A percentile compares a stretch with the other conserved stretches of the same genome.
phyloP scores from a whole-genome alignment of 2,797 vertebrate species.

The Prunella strophiata region DNA sequence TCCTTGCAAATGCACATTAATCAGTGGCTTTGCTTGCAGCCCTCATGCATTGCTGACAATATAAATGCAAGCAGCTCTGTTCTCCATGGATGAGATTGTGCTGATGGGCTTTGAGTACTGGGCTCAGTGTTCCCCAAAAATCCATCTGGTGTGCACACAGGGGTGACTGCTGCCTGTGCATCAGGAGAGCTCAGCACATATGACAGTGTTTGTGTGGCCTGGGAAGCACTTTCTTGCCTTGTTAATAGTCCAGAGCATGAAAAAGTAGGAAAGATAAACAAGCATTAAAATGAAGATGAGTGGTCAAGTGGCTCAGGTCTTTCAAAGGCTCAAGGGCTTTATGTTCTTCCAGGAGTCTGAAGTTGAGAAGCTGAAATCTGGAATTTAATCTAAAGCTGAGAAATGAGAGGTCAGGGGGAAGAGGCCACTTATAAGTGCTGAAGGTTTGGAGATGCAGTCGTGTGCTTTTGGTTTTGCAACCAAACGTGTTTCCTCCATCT shows the following conservation, averaged over 20 bases:
- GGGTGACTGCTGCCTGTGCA: neutral
- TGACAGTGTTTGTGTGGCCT: neutral
- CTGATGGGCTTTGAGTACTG: neutral
- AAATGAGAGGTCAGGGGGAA: neutral
- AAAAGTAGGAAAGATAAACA: slow-evolving; percentile 6
- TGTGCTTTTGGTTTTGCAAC: neutral
- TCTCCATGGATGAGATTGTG: rapidly evolving
- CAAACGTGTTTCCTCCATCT: neutral
- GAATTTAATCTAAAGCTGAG: neutral
- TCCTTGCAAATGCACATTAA: neutral
- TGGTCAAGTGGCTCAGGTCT: neutral
- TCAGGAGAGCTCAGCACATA: neutral
- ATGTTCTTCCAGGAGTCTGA: neutral
- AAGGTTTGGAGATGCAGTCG: neutral
- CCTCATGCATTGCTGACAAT: neutral
- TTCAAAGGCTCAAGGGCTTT: neutral
- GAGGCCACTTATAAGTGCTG: rapidly evolving
- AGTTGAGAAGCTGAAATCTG: neutral
- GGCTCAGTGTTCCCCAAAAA: neutral
- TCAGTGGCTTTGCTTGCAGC: neutral
- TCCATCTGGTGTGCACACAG: neutral
- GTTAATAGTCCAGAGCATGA: neutral
- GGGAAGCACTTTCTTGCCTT: neutral
- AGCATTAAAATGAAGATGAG: neutral
- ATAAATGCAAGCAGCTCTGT: neutral